Base-by-base conservation (phyloP, 2,113 vertebrate genomes). In the Perca schrenkii region DNA sequence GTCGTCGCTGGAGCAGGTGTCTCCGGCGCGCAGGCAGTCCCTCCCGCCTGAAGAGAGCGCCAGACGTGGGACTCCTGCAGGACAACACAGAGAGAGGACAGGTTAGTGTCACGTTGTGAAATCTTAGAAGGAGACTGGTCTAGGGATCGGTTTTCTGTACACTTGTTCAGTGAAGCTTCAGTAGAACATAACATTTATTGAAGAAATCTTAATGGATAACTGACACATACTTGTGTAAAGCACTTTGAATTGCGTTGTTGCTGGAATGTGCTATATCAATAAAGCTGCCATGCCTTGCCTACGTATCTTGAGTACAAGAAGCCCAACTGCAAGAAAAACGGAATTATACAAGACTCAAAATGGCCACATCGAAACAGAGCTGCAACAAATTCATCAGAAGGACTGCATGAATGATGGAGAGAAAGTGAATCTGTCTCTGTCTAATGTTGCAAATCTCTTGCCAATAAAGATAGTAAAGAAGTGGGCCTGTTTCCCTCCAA, bases 21-120 rank as follows among this genome's bases (percentile, higher is more conserved):
- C 97, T 0, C 97, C 97, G 0, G 97, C 97, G 0, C 95, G 95
- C 72, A 98, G 95, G 82, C 97, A 98, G 95, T 98, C 97, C 89
- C 94, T 94, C 83, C 94, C 89, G 0, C 90, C 87, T 8, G 91
- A 90, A 0, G 86, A 91, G 3, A 94, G 90, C 22, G 75, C 92
- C 78, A 88, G 3, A 21, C 36, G 79, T 1, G 93, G 92, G 43
- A 92, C 76, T 64, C 95, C 96, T 96, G 91, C 10, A 57, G 49
- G 67, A 58, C 1, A n/a, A 60, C 34, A 54, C 8, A 53, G 62
- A 73, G 80, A 66, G 61, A 60, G 34, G n/a, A 61, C n/a, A n/a
- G 5, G 62, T 64, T 21, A 74, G 36, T 25, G 50, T 40, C 21
- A 0, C 17, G 74, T 46, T 58, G 58, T 2, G 61, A 64, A 43